Percentiles rank a stretch among this genome's conserved stretches.
Evolutionary conservation across 2,113 vertebrate genomes (phyloP).

Genomic region (Microcebus jonahi): DNA sequence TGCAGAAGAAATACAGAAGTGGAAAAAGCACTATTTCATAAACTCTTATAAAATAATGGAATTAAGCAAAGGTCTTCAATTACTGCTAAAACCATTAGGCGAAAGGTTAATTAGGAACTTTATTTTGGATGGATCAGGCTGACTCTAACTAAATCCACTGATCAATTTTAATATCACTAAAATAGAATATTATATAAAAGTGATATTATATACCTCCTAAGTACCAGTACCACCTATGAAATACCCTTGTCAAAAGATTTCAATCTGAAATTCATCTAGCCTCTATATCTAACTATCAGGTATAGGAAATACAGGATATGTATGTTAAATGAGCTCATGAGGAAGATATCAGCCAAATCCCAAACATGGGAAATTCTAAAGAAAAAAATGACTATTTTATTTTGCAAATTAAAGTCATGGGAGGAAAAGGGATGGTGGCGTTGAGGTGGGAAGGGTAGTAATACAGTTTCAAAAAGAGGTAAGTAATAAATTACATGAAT

Average conservation of each 20-base stretch:
- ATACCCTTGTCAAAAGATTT: background rate
- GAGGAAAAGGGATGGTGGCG: background rate
- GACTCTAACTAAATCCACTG: background rate
- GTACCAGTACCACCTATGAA: background rate
- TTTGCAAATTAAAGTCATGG: background rate
- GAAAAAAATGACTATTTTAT: background rate
- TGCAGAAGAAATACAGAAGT: background rate
- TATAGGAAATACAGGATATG: background rate
- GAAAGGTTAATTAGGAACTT: background rate
- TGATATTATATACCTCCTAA: background rate
- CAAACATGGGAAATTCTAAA: background rate
- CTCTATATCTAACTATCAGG: background rate
- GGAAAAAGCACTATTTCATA: background rate
- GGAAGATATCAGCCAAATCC: background rate
- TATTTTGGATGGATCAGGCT: background rate
- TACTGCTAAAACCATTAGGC: background rate
- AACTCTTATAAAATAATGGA: background rate
- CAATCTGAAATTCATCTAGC: background rate
- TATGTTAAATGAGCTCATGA: background rate
- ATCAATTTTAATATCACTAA: background rate
- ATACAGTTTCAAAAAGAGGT: background rate
- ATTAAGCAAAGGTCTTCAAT: background rate
- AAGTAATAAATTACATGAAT: background rate
- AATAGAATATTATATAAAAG: background rate
- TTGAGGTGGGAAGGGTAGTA: background rate